phyloP scores from a whole-genome alignment of 2,888 invertebrate genomes.

The Drosophila yooni region DNA sequence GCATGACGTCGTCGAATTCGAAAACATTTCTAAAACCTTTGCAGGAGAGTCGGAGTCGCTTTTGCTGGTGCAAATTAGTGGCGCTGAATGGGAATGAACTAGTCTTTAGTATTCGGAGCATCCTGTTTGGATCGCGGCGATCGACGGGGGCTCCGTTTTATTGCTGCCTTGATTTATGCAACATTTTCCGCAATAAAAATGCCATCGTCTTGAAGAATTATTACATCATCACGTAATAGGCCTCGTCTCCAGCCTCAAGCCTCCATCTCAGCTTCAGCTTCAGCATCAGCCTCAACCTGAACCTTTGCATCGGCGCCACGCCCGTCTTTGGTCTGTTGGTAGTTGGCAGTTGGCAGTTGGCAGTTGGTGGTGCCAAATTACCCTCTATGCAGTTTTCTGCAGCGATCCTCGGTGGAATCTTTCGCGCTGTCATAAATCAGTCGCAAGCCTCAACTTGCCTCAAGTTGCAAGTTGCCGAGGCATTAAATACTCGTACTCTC shows the following conservation, averaged over 20 bases:
- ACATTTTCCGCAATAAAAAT: conserved; percentile 79
- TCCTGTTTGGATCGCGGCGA: conserved; percentile 60
- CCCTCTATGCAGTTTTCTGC: conserved; percentile 48
- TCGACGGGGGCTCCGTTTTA: conserved; percentile 68
- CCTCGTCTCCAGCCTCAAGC: conserved; percentile 44
- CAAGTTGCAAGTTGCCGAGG: conserved; percentile 36
- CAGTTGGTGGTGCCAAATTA: conserved; percentile 59
- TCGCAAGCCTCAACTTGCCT: conserved; percentile 64
- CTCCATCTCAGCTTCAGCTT: conserved; percentile 10
- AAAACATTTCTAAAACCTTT: conserved; percentile 37
- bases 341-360: conserved; percentile 26
- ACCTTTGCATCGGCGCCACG: conserved; percentile 59
- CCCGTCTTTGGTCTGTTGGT: conserved; percentile 53
- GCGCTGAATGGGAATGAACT: conserved; percentile 60
- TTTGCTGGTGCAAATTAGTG: conserved; percentile 67
- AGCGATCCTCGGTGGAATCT: conserved; percentile 51
- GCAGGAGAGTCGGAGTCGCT: conserved; percentile 24
- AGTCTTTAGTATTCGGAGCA: conserved; percentile 51
- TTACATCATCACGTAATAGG: conserved; percentile 79
- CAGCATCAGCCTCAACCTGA: conserved; percentile 11
- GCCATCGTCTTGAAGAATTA: conserved; percentile 76
- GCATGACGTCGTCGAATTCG: conserved; percentile 63
- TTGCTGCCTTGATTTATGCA: conserved; percentile 80
- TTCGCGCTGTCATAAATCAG: conserved; percentile 76
- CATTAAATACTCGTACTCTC: conserved; percentile 71